Base-by-base conservation (phyloP, 37 sponge, comb jelly and placozoan species). In the Ianthella basta region DNA sequence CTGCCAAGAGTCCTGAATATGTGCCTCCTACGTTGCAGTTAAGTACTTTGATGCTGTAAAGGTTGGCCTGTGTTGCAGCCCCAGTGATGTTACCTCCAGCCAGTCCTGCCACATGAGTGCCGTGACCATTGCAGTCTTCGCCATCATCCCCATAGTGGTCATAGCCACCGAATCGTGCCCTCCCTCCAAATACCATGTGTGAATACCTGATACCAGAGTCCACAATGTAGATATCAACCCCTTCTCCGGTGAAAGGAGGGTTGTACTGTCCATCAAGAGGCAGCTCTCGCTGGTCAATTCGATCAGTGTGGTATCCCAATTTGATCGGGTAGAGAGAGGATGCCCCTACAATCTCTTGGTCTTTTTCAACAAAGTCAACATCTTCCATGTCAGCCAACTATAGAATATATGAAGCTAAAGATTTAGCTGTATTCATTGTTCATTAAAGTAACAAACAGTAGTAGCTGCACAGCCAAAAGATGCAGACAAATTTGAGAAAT, bases 171-270 rank as follows among this genome's bases (percentile, higher is more conserved):
- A 50, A 75, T 41, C 2, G 18, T 4, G 78, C 78, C 10, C 78
- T 75, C 40, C 78, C 78, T 41, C 14, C 78, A 75, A 75, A 75
- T 4, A 75, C 54, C 1, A 1, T 41, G 16, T 94, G 94, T 65
- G 38, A 34, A 56, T 88, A 94, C n/a, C 79, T 75, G 33, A 94
- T 86, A 15, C 94, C 94, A 16, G 86, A 35, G 70, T 94, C 94
- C 19, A 90, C 34, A 0, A 94, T 79, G 61, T 94, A 94, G 24
- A 90, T 79, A 78, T 94, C 94, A 16, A 94, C 88, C 15, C 91
- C 94, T 60, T 79, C 70, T 13, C 94, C 94, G 10, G 82, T 60
- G 23, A 80, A 72, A 2, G 64, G 23, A 15, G 91, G 91, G 12
- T 82, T 64, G 72, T 94, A 94, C 55, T 33, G 54, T 16, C 39